A percentile compares a stretch with the other conserved stretches of the same genome.
Conservation (phyloP, 2,113 vertebrate species). For the Pseudonaja textilis region DNA sequence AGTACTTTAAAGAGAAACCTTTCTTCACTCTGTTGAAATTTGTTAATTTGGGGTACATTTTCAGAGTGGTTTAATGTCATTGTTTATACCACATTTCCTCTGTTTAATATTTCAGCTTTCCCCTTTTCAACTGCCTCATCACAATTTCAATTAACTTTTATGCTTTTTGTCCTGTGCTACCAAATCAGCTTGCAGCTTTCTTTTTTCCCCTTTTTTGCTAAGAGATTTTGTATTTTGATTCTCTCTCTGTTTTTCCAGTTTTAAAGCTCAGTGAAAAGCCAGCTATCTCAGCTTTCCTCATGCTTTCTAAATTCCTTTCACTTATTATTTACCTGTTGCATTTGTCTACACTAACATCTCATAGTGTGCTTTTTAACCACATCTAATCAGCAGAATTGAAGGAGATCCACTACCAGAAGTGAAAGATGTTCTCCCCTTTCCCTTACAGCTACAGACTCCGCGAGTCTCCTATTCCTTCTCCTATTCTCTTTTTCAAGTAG, state of each 20-base stretch:
- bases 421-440: not conserved
- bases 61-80: conserved; percentile 3
- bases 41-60: conserved; percentile 25
- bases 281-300: not conserved
- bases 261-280: not conserved
- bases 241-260: not conserved
- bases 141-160: conserved; percentile 39
- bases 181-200: conserved; percentile 6
- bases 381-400: not conserved
- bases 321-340: not conserved
- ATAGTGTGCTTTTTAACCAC: not conserved
- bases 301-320: conserved; percentile 7
- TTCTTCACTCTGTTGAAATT: conserved; percentile 22
- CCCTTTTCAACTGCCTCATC: conserved; percentile 1
- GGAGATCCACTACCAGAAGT: not conserved
- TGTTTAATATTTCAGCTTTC: conserved; percentile 8
- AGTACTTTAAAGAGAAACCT: conserved; percentile 23
- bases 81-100: conserved; percentile 20
- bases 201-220: not conserved
- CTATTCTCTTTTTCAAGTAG: not conserved
- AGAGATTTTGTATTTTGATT: not conserved
- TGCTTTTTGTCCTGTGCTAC: conserved; percentile 11
- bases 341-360: conserved; percentile 5
- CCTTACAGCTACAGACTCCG: not conserved
- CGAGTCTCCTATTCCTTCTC: not conserved